Evolutionary conservation across 2,888 invertebrate genomes (phyloP), one percentile per base, ranked within the genome.

Genomic region (Mythimna ferrago): DNA sequence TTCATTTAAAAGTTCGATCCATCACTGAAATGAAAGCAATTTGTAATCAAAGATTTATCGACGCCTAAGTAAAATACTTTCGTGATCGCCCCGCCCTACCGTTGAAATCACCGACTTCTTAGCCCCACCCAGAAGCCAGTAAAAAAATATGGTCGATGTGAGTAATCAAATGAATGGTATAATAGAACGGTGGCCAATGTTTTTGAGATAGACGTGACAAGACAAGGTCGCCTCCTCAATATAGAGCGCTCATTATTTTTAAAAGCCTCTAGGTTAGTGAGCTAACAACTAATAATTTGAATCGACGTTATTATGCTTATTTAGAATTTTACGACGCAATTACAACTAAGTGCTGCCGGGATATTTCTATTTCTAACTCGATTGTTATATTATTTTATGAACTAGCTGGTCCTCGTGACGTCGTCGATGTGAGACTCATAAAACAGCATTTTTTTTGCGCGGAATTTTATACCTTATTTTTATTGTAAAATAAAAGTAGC

Each of bases 311-410:
- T 76, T 72, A 44, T 75, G n/a, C 7, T 56, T 32, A 10, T 32
- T 66, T 26, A 32, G 60, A 56, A 58, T 81, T 53, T 84, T 82
- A 88, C 80, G 74, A 86, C 85, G 88, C 81, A 88, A 89, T 90
- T 84, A 88, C 71, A 81, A 48, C 56, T 80, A 85, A 89, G 86
- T 86, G 86, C 82, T 83, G 48, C 71, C 68, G 63, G 61, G 57
- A 76, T 80, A 76, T 78, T 32, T 32, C 32, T 32, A 32, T 32
- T 32, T 2, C 32, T 32, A 32, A 32, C 58, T 78, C 51, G 68
- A 82, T 87, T 81, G 83, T 85, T 81, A 83, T 83, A 85, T 76
- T 32, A 32, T 32, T 32, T 85, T 85, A 87, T 92, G 90, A 91
- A 90, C 48, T 0, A 48, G 48, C 48, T 48, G 48, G 48, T 48